phyloP scores from a whole-genome alignment of 2,797 vertebrate genomes.

The Oryzias dopingdopingensis region DNA sequence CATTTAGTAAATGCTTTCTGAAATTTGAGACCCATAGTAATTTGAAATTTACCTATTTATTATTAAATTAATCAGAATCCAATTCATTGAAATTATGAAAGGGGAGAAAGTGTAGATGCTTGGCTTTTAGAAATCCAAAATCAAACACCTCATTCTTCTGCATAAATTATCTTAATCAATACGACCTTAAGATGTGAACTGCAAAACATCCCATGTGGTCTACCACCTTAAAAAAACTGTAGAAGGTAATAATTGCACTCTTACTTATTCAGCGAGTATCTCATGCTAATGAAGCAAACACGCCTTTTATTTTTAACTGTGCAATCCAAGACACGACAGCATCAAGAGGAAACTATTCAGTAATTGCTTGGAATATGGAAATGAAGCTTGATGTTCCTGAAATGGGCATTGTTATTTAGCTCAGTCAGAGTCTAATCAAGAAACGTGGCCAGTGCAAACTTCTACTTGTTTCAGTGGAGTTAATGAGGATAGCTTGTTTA shows the following conservation, averaged over 20 bases:
- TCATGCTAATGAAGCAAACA: slow-evolving; percentile 42
- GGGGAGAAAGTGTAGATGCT: too few species aligned
- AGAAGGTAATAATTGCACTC: too few species aligned
- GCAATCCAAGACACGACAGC: slow-evolving; percentile 16
- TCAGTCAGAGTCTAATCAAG: slow-evolving; percentile 52
- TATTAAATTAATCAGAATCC: too few species aligned
- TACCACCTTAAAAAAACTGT: too few species aligned
- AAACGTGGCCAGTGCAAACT: slow-evolving; percentile 54
- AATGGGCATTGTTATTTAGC: slow-evolving; percentile 51
- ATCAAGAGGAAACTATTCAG: slow-evolving; percentile 39
- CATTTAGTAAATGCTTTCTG: slow-evolving; percentile 2
- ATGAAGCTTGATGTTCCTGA: slow-evolving; percentile 50
- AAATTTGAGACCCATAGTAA: slow-evolving; percentile 16
- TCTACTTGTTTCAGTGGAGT: slow-evolving; percentile 44
- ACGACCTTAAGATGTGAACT: too few species aligned
- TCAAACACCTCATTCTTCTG: too few species aligned
- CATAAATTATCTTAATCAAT: too few species aligned
- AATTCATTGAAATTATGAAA: too few species aligned
- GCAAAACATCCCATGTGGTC: too few species aligned
- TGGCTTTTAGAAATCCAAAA: too few species aligned
- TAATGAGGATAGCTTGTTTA: slow-evolving; percentile 56
- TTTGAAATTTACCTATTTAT: neutral
- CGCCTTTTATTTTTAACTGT: slow-evolving; percentile 45
- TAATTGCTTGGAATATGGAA: slow-evolving; percentile 59
- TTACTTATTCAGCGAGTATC: slow-evolving; percentile 1